Evolutionary conservation across 2,113 vertebrate species (phyloP).

Genomic region (Austrofundulus limnaeus): DNA sequence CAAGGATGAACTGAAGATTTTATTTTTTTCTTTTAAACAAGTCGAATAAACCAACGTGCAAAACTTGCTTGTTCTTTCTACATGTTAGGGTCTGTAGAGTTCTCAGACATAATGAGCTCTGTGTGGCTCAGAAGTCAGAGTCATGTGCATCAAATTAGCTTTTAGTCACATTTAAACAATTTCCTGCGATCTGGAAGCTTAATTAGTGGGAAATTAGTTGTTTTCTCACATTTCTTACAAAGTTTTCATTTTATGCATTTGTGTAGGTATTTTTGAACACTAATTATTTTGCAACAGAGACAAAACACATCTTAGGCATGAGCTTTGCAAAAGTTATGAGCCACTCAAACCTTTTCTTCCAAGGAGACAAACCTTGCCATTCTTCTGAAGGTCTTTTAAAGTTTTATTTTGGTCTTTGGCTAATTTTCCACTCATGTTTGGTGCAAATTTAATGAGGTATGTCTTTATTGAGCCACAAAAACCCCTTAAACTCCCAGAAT

Average conservation of each 20-base stretch:
- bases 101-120: background rate
- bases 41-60: background rate
- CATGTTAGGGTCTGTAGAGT: background rate
- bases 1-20: too few species aligned
- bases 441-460: too few species aligned
- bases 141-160: constrained; percentile 11
- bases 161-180: constrained; percentile 39
- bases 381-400: too few species aligned
- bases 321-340: too few species aligned
- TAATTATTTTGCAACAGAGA: too few species aligned
- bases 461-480: too few species aligned
- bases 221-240: constrained; percentile 11
- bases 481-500: too few species aligned
- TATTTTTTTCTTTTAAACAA: background rate
- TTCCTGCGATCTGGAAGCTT: constrained; percentile 4
- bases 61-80: background rate
- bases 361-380: too few species aligned
- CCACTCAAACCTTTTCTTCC: too few species aligned
- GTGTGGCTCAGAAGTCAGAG: constrained; percentile 7
- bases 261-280: constrained; percentile 11
- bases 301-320: too few species aligned
- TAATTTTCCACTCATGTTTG: too few species aligned
- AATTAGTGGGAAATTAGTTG: constrained; percentile 1
- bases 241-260: constrained; percentile 9
- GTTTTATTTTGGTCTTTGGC: too few species aligned